phyloP scores from a whole-genome alignment of 1,140 invertebrate genomes.

The Stegodyphus mimosarum region DNA sequence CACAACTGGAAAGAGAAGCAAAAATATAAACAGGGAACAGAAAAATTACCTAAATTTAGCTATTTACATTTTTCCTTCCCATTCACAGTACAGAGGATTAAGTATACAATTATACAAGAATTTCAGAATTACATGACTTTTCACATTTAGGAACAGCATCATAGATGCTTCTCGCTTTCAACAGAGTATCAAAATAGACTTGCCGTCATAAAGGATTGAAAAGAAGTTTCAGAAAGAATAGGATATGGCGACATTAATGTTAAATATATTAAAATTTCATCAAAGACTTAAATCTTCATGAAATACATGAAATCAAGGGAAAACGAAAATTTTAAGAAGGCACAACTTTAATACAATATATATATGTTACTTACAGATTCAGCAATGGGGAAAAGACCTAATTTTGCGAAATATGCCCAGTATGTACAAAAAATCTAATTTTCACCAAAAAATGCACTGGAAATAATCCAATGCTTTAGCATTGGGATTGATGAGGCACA shows the following conservation, averaged over 20 bases:
- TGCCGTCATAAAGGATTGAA: not conserved
- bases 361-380: not conserved
- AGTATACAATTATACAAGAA: conserved; percentile 39
- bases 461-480: not conserved
- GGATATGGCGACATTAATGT: not conserved
- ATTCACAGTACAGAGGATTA: conserved; percentile 1
- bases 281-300: not conserved
- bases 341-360: conserved; percentile 18
- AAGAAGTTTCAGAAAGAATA: not conserved
- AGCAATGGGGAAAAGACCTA: not conserved
- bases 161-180: conserved; percentile 17
- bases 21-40: conserved; percentile 32
- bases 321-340: conserved; percentile 19
- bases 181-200: conserved; percentile 37
- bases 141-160: conserved; percentile 42
- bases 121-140: conserved; percentile 16
- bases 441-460: not conserved
- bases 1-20: conserved; percentile 33
- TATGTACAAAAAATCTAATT: not conserved
- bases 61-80: conserved; percentile 24
- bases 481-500: conserved; percentile 17
- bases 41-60: conserved; percentile 32
- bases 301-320: not conserved
- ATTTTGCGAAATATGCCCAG: not conserved
- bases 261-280: too few species aligned